Base-by-base conservation (phyloP, 2,888 invertebrate species). In the Drosophila phalerata region DNA sequence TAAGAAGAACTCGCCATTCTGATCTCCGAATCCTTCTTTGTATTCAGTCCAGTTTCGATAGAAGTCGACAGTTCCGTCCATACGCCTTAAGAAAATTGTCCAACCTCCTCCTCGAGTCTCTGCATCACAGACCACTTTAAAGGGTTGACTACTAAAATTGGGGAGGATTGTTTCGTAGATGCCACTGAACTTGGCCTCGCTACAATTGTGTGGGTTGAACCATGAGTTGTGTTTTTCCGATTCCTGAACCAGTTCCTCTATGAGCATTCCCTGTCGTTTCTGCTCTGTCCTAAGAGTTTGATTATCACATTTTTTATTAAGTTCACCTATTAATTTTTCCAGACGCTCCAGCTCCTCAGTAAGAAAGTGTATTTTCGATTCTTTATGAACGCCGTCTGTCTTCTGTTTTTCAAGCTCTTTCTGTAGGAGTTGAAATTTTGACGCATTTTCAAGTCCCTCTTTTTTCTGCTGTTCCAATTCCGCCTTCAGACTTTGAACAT, bases 1-100 rank as follows among this genome's bases (percentile, higher is more conserved):
- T 13, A 60, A 5, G 2, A 60, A 60, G 49, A 51, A 60, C 15
- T 60, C 49, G 1, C 49, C 49, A 25, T 13, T 22, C 1, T 51
- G 13, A 13, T 42, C 42, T 1, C 49, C 60, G 2, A 60, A 60
- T 51, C 60, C 60, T 0, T 51, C 15, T 9, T 43, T 15, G 2
- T 55, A 42, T 2, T 1, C 30, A 13, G 10, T 17, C 52, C 52
- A 40, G 22, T 40, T 37, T 1, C 34, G 34, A 37, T 37, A 37
- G 6, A 37, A 37, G 34, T 37, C 6, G 2, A 37, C n/a, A n/a
- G 0, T 37, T 37, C 34, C 34, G n/a, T 37, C n/a, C 2, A 13
- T 8, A 1, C 38, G 11, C 1, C 28, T 38, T 10, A 60, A 2
- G 10, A 61, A 19, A 0, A 52, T 9, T 6, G 43, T 61, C 43